These are phyloP conservation scores for Stomorhina lunata DNA, from an alignment of 2,888 invertebrate species.

Conservation along the genomic window DNA sequence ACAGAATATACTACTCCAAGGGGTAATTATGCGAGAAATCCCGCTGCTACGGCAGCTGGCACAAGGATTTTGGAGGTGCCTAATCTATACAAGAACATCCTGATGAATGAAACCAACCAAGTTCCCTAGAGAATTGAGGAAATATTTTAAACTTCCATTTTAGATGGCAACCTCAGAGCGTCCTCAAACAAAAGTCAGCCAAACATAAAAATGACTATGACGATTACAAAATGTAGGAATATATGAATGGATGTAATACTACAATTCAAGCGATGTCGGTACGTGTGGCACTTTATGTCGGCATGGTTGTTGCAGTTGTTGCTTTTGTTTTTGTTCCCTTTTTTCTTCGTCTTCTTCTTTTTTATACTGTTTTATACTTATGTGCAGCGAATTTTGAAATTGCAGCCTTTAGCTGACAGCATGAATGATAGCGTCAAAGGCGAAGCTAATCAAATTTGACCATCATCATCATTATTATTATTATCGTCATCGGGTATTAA, in stretches of 20 bases:
- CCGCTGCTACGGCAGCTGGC: too few relatives aligned
- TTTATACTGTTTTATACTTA: neutral
- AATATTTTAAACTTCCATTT: neutral
- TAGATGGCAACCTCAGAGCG: neutral
- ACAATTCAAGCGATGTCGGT: slow-evolving; percentile 39
- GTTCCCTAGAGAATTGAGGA: too few relatives aligned
- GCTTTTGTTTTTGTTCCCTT: slow-evolving; percentile 24
- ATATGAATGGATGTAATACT: neutral
- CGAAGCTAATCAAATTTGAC: slow-evolving; percentile 66
- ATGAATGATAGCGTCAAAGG: slow-evolving; percentile 65
- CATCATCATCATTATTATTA: slow-evolving; percentile 56
- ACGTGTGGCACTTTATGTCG: slow-evolving; percentile 62
- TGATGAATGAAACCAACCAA: too few relatives aligned
- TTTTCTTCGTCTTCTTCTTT: neutral
- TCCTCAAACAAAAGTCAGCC: neutral
- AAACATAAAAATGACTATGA: slow-evolving; percentile 23
- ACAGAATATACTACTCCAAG: too few relatives aligned
- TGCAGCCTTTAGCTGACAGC: slow-evolving; percentile 65
- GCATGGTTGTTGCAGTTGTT: slow-evolving; percentile 47
- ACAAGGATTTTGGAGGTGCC: too few relatives aligned
- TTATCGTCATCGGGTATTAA: slow-evolving; percentile 42
- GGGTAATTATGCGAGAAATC: too few relatives aligned
- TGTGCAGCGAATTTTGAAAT: slow-evolving; percentile 68
- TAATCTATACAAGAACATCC: too few relatives aligned
- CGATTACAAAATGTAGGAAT: slow-evolving; percentile 26